Conservation (phyloP, 2,888 invertebrate genomes). For the Drosophila prolongata region DNA sequence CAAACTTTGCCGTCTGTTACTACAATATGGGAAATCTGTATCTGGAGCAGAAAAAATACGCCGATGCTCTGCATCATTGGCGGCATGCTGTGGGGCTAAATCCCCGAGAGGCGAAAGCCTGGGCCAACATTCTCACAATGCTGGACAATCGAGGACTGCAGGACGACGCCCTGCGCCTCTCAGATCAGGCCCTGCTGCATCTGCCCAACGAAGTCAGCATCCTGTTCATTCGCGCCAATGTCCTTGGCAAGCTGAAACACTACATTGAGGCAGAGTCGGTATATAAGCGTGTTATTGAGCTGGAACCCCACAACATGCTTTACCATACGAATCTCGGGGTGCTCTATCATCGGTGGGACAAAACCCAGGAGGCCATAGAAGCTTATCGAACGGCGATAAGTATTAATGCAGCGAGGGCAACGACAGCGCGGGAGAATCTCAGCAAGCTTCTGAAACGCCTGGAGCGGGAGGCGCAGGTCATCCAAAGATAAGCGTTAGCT, state of each 20-base stretch:
- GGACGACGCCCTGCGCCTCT: slow-evolving; percentile 89
- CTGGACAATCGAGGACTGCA: slow-evolving; percentile 90
- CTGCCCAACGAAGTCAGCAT: slow-evolving; percentile 91
- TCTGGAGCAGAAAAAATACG: slow-evolving; percentile 90
- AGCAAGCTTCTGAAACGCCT: slow-evolving; percentile 84
- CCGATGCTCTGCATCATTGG: slow-evolving; percentile 93
- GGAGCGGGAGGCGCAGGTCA: slow-evolving; percentile 49
- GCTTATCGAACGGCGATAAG: slow-evolving; percentile 91
- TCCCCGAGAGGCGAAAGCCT: slow-evolving; percentile 92
- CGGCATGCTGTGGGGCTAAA: slow-evolving; percentile 91
- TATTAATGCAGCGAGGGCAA: slow-evolving; percentile 88
- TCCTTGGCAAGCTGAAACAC: slow-evolving; percentile 92
- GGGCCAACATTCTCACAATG: slow-evolving; percentile 96
- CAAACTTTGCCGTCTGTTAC: slow-evolving; percentile 95
- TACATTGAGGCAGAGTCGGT: slow-evolving; percentile 92
- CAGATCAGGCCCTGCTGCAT: slow-evolving; percentile 88
- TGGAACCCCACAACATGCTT: slow-evolving; percentile 89
- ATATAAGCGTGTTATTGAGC: slow-evolving; percentile 90
- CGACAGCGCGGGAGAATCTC: slow-evolving; percentile 90
- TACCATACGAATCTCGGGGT: slow-evolving; percentile 97
- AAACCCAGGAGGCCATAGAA: slow-evolving; percentile 88
- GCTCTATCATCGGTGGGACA: slow-evolving; percentile 96
- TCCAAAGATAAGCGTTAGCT: slow-evolving; percentile 13
- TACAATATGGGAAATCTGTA: slow-evolving; percentile 98
- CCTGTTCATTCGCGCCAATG: slow-evolving; percentile 94